Percentiles rank a stretch among this genome's conserved stretches.
Evolutionary conservation across 2,888 invertebrate species (phyloP).

Genomic region (Drosophila sordidula): DNA sequence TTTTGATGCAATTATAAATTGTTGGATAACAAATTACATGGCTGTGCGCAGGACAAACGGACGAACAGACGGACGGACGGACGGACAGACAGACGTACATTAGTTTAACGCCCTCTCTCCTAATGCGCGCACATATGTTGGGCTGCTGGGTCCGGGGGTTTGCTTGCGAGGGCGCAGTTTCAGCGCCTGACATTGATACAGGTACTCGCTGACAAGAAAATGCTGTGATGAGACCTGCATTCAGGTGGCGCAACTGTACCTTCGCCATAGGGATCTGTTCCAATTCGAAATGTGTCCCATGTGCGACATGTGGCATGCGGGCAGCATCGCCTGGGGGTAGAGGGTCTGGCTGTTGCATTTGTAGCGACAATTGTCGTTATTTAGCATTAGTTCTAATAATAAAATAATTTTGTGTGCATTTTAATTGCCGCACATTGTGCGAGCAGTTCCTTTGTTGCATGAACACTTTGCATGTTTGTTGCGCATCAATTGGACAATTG

Average conservation of each 20-base stretch:
- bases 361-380: constrained; percentile 54
- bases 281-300: constrained; percentile 11
- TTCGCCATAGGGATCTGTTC: background rate
- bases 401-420: constrained; percentile 55
- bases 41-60: constrained; percentile 37
- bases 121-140: constrained; percentile 63
- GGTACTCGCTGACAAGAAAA: constrained; percentile 62
- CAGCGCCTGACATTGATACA: constrained; percentile 69
- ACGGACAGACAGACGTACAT: constrained; percentile 29
- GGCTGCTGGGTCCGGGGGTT: constrained; percentile 37
- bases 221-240: constrained; percentile 36
- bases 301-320: constrained; percentile 49
- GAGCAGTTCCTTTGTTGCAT: constrained; percentile 29
- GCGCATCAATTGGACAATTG: constrained; percentile 56
- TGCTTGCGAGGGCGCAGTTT: constrained; percentile 11
- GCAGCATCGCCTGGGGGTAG: constrained; percentile 8
- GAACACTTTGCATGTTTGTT: constrained; percentile 61
- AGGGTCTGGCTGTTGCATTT: constrained; percentile 25
- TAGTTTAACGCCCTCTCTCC: constrained; percentile 14
- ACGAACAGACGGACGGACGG: background rate
- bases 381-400: constrained; percentile 68
- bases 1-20: constrained; percentile 80
- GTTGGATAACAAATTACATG: constrained; percentile 80
- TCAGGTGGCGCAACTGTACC: constrained; percentile 66
- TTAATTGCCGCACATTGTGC: constrained; percentile 52